A percentile compares a stretch with the other conserved stretches of the same genome.
These are phyloP conservation scores for Myrmecobius fasciatus DNA, from an alignment of 2,113 vertebrate genomes.

Conservation along the genomic window DNA sequence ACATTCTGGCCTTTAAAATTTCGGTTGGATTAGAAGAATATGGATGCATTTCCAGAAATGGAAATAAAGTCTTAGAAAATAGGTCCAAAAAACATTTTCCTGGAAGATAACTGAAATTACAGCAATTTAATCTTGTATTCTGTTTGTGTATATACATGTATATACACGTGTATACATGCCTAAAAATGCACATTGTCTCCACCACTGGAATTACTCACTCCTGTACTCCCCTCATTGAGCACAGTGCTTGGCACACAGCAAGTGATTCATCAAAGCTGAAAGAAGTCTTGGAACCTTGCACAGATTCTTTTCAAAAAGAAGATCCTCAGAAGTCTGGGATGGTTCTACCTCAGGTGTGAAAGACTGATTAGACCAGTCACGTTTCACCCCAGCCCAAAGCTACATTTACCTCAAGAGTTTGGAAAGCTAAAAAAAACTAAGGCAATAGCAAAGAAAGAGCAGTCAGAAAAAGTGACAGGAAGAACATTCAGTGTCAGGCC, in stretches of 20 bases:
- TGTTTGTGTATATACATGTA: too few relatives aligned
- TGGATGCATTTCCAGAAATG: not conserved
- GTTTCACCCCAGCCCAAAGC: not conserved
- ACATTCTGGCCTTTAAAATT: not conserved
- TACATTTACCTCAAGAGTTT: not conserved
- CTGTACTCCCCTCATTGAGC: not conserved
- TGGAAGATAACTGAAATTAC: not conserved
- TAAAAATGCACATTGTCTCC: not conserved
- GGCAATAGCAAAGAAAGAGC: slow-evolving; percentile 4
- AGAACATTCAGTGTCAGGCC: not conserved
- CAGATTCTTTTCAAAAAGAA: not conserved
- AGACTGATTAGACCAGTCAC: not conserved
- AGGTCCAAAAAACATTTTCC: not conserved
- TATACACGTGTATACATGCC: too few relatives aligned
- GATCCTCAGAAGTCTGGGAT: not conserved
- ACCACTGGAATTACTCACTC: not conserved
- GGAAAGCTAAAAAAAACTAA: not conserved
- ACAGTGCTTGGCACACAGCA: not conserved
- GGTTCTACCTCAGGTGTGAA: not conserved
- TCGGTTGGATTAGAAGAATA: not conserved
- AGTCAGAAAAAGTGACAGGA: not conserved
- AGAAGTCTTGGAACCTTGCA: not conserved
- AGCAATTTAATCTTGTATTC: not conserved
- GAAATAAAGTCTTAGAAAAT: not conserved
- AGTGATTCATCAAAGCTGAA: not conserved